These are phyloP conservation scores for Therioaphis trifolii DNA, from an alignment of 2,888 invertebrate genomes.

Conservation along the genomic window DNA sequence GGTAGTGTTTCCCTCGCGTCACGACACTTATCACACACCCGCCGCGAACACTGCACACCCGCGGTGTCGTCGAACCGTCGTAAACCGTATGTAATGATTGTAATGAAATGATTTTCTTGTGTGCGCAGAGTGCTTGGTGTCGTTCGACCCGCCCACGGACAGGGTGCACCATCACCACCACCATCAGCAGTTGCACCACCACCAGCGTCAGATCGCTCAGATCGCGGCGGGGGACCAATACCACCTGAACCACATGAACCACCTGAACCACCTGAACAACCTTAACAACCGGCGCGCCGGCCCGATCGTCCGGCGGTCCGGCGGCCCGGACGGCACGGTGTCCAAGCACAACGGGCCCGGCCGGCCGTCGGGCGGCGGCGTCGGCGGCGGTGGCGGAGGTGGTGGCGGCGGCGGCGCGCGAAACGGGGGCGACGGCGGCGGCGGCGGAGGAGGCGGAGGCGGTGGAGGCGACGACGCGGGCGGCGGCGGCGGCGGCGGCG, in stretches of 20 bases:
- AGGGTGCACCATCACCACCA: constrained; percentile 54
- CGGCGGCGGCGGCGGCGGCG: constrained; percentile 68
- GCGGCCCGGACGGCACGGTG: constrained; percentile 29
- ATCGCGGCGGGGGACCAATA: constrained; percentile 51
- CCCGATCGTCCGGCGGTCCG: constrained; percentile 29
- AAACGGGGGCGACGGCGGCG: constrained; percentile 69
- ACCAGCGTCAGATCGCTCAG: constrained; percentile 51
- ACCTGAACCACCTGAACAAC: constrained; percentile 33
- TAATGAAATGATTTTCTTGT: not conserved
- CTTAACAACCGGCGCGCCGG: constrained; percentile 44
- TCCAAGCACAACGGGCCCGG: constrained; percentile 50
- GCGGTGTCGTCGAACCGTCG: too few species aligned
- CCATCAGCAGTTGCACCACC: constrained; percentile 56
- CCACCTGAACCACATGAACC: constrained; percentile 40
- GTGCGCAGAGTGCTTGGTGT: constrained; percentile 52
- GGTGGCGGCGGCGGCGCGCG: constrained; percentile 12
- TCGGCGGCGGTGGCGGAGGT: constrained; percentile 21
- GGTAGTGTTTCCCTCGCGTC: too few species aligned
- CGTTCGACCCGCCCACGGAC: constrained; percentile 58
- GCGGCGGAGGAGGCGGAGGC: constrained; percentile 57
- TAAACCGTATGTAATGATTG: too few species aligned
- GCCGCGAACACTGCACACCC: too few species aligned
- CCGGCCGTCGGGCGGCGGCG: constrained; percentile 49
- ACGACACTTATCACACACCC: too few species aligned
- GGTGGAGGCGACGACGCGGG: not conserved